Base-by-base conservation (phyloP, 2,797 vertebrate species). In the Phoxinus dragarum region DNA sequence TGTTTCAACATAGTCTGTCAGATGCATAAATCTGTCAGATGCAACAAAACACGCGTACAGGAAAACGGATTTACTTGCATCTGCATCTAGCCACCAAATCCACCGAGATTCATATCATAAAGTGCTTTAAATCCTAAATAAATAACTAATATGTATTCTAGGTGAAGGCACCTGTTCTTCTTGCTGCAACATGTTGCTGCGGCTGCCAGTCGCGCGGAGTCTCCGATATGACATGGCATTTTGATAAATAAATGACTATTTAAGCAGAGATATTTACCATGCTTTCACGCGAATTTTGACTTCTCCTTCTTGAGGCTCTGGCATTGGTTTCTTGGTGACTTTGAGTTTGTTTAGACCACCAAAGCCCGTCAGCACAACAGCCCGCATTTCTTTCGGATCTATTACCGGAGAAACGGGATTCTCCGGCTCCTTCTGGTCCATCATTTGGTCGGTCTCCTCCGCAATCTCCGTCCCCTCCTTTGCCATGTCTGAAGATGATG, bases 221-320 rank as follows among this genome's bases (percentile, higher is more conserved):
- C 64, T 52, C 69, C 2, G n/a, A 67, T 47, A 1, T 49, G 71
- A 34, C 47, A 68, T 47, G 54, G 36, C 72, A 77, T 68, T 66
- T 36, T 27, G 16, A 74, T 5, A 31, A 31, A 34, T 6, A 1
- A 38, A 69, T 11, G 11, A 59, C 49, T 40, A 23, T 19, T 68
- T 36, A 23, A 47, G 40, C 1, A 14, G 5, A 3, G 36, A 80
- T 21, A 81, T 79, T 93, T 94, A 96, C 97, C 96, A 98, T 88
- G 98, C 96, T 97, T 99, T 99, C 90, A 98, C 97, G 90, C 97
- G 97, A 90, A 98, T 98, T 94, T 98, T 98, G 89, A 98, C 95
- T 93, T 99, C 97, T 36, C 97, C 96, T 78, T 96, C 96, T 92
- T 95, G 96, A 0, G 97, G 97, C 92, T 99, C 97, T n/a, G 98